These are phyloP conservation scores for Heliconius cydno DNA, from an alignment of 2,888 invertebrate species.

Conservation along the genomic window DNA sequence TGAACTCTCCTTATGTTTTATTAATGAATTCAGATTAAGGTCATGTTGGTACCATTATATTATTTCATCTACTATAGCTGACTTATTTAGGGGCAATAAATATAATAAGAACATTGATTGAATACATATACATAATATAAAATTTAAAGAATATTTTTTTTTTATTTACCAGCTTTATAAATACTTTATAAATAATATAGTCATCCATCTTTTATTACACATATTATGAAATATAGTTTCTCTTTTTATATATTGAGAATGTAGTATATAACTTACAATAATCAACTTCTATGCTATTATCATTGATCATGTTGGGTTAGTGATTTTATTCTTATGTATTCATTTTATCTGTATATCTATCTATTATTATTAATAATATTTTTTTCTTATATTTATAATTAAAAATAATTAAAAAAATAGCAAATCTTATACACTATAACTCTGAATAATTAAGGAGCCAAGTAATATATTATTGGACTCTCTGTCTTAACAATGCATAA, in stretches of 20 bases:
- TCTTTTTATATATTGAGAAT: background rate
- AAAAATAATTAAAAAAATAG: no score
- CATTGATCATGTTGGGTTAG: no score
- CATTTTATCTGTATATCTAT: no score
- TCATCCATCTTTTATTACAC: background rate
- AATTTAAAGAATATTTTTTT: background rate
- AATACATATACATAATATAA: background rate
- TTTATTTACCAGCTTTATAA: background rate
- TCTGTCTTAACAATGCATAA: background rate
- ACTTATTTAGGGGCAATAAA: background rate
- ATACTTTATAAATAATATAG: background rate
- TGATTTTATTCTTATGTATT: no score
- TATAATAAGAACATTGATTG: background rate
- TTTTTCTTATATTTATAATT: no score
- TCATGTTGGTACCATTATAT: background rate
- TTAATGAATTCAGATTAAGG: constrained; percentile 1
- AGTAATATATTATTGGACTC: background rate
- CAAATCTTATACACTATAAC: no score
- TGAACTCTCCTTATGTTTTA: constrained; percentile 3
- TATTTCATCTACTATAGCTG: background rate
- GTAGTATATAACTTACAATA: background rate
- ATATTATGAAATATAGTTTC: background rate
- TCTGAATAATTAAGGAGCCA: no score
- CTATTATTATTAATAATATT: no score
- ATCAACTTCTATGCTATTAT: no score